Base-by-base conservation (phyloP, 2,797 vertebrate species). In the Fistularia tabacaria region DNA sequence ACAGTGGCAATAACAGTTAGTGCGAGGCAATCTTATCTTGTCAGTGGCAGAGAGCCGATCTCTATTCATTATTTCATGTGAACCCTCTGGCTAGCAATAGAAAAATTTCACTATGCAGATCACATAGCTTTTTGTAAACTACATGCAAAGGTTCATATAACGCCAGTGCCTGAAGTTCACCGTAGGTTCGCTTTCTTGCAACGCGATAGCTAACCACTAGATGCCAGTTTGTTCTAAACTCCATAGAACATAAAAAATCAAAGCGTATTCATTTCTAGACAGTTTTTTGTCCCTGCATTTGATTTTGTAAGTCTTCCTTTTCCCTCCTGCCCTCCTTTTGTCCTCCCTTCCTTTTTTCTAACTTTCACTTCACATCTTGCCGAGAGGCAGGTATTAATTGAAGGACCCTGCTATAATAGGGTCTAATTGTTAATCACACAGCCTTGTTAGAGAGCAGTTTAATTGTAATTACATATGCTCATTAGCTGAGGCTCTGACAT, bases 371-470 rank as follows among this genome's bases (percentile, higher is more conserved):
- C 54, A 64, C 69, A 47, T 68, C 65, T 65, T 46, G 74, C 80
- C 75, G 68, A 1, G 38, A 80, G 81, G 68, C 74, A 84, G 71
- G 74, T 85, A 83, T 84, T 85, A 84, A 86, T 76, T 85, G 77
- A 81, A 83, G 73, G 65, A 54, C 67, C 53, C 77, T 61, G 64
- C 77, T 82, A 74, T 82, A 86, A 83, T 82, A 62, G 71, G 41
- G 60, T 76, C 59, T 84, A 88, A 86, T 84, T 86, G 76, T 85
- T 88, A 86, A 86, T 88, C 83, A 85, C 69, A 79, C 65, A 64
- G 62, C 69, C 84, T 80, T 73, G 71, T 88, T 86, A 73, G 68
- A 76, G 77, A 76, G 68, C 64, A 65, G 73, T 76, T 73, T 82
- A 82, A 84, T 86, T 84, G 80, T 82, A 84, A 83, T 85, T 85